Evolutionary conservation across 2,888 invertebrate genomes (phyloP), one percentile per base, ranked within the genome.

Genomic region (Dorcus hopei): DNA sequence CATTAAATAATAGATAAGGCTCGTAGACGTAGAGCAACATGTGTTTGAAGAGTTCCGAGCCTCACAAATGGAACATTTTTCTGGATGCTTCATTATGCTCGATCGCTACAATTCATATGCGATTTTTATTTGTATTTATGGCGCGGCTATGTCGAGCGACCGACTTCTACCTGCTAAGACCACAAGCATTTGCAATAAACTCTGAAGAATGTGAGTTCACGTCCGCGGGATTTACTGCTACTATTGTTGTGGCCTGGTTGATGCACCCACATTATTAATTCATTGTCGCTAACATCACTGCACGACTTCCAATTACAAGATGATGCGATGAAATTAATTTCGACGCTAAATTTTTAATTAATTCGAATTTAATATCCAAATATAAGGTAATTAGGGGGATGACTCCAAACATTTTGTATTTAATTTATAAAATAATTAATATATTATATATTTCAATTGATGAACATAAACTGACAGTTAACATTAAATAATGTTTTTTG

Each of bases 211-310:
- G 57, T 53, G 38, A 51, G 56, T 52, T 52, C 56, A 52, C 39
- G 56, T 50, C 56, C 45, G 39, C 39, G 66, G 65, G 67, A 67
- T 68, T 66, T 65, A 65, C 65, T 58, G 63, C 56, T 54, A 48
- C 62, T 61, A 68, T 68, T 65, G 65, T 68, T 65, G 59, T 59
- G 65, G 65, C 49, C 47, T 60, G 59, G 58, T 67, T 68, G 65
- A 65, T 63, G 66, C 64, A 63, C 63, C 55, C 63, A 54, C 63
- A 64, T 67, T 67, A 65, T 65, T 65, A 65, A 69, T 67, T 65
- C 68, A 63, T 65, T 62, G 64, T 63, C 61, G 47, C 58, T 38
- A 53, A 16, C n/a, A 49, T 38, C 11, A 49, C 38, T 49, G 38
- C 14, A 49, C 23, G 23, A 33, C 49, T 19, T n/a, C 23, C 40